Evolutionary conservation across 2,888 invertebrate species (phyloP).

Genomic region (Drosophila barbarae): DNA sequence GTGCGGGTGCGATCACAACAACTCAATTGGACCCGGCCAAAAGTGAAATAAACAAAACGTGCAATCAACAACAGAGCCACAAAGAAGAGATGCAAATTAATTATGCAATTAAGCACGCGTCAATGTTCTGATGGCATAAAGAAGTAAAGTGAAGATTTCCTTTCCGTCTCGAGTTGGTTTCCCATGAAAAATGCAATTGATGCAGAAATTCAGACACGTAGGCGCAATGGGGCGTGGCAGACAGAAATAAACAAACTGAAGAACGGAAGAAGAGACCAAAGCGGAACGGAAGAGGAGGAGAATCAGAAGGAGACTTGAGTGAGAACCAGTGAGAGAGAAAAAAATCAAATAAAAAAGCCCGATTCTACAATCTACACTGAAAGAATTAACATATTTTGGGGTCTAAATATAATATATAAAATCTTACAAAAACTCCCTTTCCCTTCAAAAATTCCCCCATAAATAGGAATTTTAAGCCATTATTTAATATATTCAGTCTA

Average conservation of each 20-base stretch:
- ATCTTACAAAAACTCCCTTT: neutral
- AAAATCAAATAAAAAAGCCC: neutral
- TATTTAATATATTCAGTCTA: neutral
- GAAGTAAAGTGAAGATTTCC: conserved; percentile 59
- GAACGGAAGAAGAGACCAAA: conserved; percentile 4
- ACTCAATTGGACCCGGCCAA: conserved; percentile 43
- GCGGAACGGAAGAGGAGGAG: conserved; percentile 19
- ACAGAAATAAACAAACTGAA: conserved; percentile 20
- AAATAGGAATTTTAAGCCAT: neutral
- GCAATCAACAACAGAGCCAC: conserved; percentile 38
- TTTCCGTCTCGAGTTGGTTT: conserved; percentile 39
- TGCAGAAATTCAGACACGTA: conserved; percentile 57
- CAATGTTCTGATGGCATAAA: conserved; percentile 27
- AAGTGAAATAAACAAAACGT: conserved; percentile 65
- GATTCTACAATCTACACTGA: conserved; percentile 15
- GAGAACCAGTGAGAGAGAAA: neutral
- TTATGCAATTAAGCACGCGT: conserved; percentile 70
- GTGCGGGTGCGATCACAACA: conserved; percentile 21
- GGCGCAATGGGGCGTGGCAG: conserved; percentile 49
- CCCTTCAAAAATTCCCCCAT: neutral
- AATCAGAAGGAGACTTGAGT: conserved; percentile 2
- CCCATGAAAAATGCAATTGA: conserved; percentile 69
- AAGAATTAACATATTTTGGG: neutral
- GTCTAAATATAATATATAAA: too few species aligned
- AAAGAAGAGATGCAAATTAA: conserved; percentile 55